Percentiles rank a stretch among this genome's conserved stretches.
Evolutionary conservation across 53 echinoderm and acorn worm genomes (phyloP).

Genomic region (Glandiceps talaboti): DNA sequence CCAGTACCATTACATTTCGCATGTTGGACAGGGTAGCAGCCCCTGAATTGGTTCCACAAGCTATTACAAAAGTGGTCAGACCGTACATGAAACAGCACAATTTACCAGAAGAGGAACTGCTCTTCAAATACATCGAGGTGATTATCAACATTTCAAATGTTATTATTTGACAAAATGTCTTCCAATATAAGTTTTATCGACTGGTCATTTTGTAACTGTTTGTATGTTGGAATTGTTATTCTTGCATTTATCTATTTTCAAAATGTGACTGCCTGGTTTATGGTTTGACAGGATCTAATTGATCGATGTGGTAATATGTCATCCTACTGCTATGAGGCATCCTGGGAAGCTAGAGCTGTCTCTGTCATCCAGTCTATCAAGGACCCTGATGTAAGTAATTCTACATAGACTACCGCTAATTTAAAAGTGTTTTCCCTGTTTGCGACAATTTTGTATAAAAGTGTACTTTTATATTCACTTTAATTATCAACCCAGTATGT

Average conservation of each 20-base stretch:
- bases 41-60: constrained; percentile 50
- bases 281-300: constrained; percentile 4
- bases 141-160: neutral
- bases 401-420: too few species aligned
- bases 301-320: constrained; percentile 6
- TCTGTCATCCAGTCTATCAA: constrained; percentile 62
- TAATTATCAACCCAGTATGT: too few species aligned
- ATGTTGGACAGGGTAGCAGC: constrained; percentile 87
- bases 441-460: too few species aligned
- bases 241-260: too few species aligned
- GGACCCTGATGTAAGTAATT: constrained; percentile 49
- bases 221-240: too few species aligned
- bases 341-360: constrained; percentile 69
- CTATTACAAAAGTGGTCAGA: constrained; percentile 48
- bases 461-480: too few species aligned
- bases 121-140: constrained; percentile 81
- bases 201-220: too few species aligned
- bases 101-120: constrained; percentile 56
- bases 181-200: too few species aligned
- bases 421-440: too few species aligned
- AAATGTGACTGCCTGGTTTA: too few species aligned
- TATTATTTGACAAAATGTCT: neutral
- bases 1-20: constrained; percentile 58
- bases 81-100: constrained; percentile 70
- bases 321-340: constrained; percentile 32